These are phyloP conservation scores for Hyphantria cunea DNA, from an alignment of 1,140 invertebrate genomes.

Conservation along the genomic window DNA sequence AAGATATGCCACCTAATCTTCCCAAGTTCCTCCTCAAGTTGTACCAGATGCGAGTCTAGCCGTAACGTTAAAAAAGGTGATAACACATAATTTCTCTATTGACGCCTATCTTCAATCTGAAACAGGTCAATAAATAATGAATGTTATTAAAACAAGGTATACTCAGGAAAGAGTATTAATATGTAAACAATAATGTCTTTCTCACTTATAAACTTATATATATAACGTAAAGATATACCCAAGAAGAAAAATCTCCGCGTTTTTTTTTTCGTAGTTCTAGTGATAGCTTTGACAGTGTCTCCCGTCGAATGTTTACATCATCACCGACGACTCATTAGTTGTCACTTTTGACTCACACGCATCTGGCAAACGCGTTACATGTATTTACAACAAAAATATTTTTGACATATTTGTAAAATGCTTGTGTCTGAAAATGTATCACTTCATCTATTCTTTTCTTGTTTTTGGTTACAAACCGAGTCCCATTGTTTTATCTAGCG, in stretches of 20 bases:
- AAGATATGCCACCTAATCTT: too few species aligned
- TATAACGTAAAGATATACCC: conserved; percentile 24
- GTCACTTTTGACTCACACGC: conserved; percentile 45
- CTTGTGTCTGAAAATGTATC: too few species aligned
- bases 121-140: too few species aligned
- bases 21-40: too few species aligned
- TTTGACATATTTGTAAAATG: neutral
- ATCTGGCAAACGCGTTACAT: conserved; percentile 43
- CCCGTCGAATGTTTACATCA: conserved; percentile 72
- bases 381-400: conserved; percentile 3
- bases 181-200: too few species aligned
- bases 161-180: too few species aligned
- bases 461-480: neutral
- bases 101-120: too few species aligned
- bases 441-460: too few species aligned
- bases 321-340: conserved; percentile 75
- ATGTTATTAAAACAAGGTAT: too few species aligned
- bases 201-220: neutral
- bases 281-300: conserved; percentile 68
- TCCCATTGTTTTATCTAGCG: neutral
- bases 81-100: too few species aligned
- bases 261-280: conserved; percentile 48
- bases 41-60: too few species aligned
- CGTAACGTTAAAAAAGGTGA: too few species aligned
- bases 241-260: conserved; percentile 47